Evolutionary conservation across 1,140 invertebrate genomes (phyloP), one percentile per base, ranked within the genome.

Genomic region (Antheraea mylitta): DNA sequence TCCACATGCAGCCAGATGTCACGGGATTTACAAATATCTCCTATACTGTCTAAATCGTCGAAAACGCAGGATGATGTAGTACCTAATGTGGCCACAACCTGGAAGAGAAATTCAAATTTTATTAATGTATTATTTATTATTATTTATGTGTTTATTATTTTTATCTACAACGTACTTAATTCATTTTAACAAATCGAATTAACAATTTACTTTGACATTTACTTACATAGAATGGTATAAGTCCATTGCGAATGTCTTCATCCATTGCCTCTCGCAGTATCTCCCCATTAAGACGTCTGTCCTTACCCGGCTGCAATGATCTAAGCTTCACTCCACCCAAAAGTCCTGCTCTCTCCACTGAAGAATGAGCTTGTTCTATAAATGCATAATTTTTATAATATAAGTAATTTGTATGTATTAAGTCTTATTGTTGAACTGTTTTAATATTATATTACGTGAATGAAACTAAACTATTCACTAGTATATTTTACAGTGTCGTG

Each of bases 1-100:
- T 99, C 98, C 0, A 99, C 95, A 85, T 99, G 98, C 1, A 98
- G 87, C 98, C 98, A 99, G 2, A 99, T 82, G 18, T 95, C 93
- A 70, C 96, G 94, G 45, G 94, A 93, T 68, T 95, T 94, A 78
- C 97, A 97, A 13, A 99, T 95, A 3, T 95, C 94, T 0, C 97
- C 98, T 7, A 99, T 93, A 92, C 98, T 97, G n/a, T 96, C 95
- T 10, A 99, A 82, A 66, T 94, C 93, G 87, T 99, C 98, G 85
- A 98, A 99, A 0, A 98, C 96, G 80, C 98, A 99, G 3, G 96
- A 96, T 18, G 95, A 96, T 0, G 98, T 99, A 0, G 98, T 98
- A 0, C 98, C 98, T 7, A 99, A 87, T 16, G 98, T 99, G 3
- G 95, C 97, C 0, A 97, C 96, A 18, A 94, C 96, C 97, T 98